Evolutionary conservation across 2,797 vertebrate genomes (phyloP).

Genomic region (Pseudopleuronectes americanus): DNA sequence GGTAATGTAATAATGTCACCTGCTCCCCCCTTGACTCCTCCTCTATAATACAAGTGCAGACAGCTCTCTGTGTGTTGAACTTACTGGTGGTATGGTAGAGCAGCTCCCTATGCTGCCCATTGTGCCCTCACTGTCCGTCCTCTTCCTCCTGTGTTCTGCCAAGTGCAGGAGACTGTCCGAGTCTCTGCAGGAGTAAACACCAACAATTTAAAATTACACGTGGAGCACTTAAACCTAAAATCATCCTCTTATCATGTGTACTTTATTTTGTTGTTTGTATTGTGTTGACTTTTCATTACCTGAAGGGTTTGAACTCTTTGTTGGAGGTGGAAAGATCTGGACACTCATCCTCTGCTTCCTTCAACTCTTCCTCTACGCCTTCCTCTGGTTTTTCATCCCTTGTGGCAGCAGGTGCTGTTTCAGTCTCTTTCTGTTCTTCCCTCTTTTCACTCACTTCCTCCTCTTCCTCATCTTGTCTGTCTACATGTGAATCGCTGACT

Average conservation of each 20-base stretch:
- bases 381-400: slow-evolving; percentile 42
- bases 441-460: slow-evolving; percentile 10
- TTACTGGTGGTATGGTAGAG: slow-evolving; percentile 93
- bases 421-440: slow-evolving; percentile 41
- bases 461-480: slow-evolving; percentile 31
- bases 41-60: background rate
- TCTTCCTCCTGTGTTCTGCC: slow-evolving; percentile 83
- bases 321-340: slow-evolving; percentile 82
- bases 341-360: slow-evolving; percentile 76
- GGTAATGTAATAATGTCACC: too few species aligned
- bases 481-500: slow-evolving; percentile 54
- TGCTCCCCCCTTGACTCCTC: too few species aligned
- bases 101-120: slow-evolving; percentile 85
- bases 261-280: background rate
- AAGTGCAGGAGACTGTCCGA: slow-evolving; percentile 78
- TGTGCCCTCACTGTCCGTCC: slow-evolving; percentile 88
- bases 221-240: background rate
- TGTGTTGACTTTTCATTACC: slow-evolving; percentile 62
- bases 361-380: slow-evolving; percentile 55
- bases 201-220: background rate
- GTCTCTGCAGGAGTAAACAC: slow-evolving; percentile 79
- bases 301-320: slow-evolving; percentile 86
- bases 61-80: slow-evolving; percentile 35
- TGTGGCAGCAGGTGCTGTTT: slow-evolving; percentile 1
- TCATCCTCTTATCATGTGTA: background rate